Evolutionary conservation across 2,888 invertebrate genomes (phyloP), one percentile per base, ranked within the genome.

Genomic region (Diploptera punctata): DNA sequence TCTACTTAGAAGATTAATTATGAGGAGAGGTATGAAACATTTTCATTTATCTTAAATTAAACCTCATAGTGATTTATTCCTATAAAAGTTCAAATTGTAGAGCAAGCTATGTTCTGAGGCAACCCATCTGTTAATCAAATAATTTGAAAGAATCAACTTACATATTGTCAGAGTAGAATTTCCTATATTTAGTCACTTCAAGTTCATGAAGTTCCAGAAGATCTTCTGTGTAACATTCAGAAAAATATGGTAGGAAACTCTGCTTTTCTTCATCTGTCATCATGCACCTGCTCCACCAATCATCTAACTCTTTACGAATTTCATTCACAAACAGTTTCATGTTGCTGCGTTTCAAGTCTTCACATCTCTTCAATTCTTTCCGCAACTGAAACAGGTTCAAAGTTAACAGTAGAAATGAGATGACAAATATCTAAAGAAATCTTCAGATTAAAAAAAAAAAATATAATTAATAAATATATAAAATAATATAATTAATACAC

Each of bases 221-320:
- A 81, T 94, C 93, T 79, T 97, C 96, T 0, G 91, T 91, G 80
- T 89, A 95, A 54, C 88, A 87, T 52, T 91, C 89, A 77, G 88
- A 87, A 77, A 86, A 84, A 78, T 89, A 91, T 75, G 90, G 88
- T 0, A 86, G 81, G 79, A 93, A 93, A 73, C 87, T 84, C 19
- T 86, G 85, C 7, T 88, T 85, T 76, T 92, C 87, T 0, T 83
- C 80, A 44, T 87, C 86, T 0, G 90, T 87, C 78, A 89, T 92
- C 81, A 92, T 89, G 67, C 93, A 91, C 75, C 88, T 87, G 71
- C 93, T 88, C 95, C 96, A 97, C 85, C 91, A 88, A 10, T 87
- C 82, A 69, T 84, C 82, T 44, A 97, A 86, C 80, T 96, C 93
- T 0, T 85, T 83, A 24, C 95, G 88, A 1, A 93, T 84, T 79